A percentile compares a stretch with the other conserved stretches of the same genome.
These are phyloP conservation scores for Rhynchomys soricoides DNA, from an alignment of 2,113 vertebrate genomes.

Conservation along the genomic window DNA sequence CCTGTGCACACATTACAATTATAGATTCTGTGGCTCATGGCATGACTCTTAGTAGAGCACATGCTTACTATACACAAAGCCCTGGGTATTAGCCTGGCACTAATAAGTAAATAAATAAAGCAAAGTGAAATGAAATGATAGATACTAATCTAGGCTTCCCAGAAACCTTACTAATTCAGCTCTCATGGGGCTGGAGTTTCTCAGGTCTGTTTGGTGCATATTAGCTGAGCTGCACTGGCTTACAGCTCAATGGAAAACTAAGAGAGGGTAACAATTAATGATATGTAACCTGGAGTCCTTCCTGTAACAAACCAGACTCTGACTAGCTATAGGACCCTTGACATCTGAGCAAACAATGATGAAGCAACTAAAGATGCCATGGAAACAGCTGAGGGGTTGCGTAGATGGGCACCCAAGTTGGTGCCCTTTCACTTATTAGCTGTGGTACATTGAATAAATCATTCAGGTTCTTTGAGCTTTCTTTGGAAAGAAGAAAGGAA, in stretches of 20 bases:
- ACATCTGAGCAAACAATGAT: not conserved
- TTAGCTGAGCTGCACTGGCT: not conserved
- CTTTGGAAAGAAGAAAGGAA: constrained; percentile 7
- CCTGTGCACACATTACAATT: not conserved
- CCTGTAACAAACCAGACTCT: not conserved
- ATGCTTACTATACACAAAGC: not conserved
- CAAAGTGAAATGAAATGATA: not conserved
- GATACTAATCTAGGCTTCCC: not conserved
- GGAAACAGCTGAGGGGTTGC: not conserved
- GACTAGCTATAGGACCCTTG: not conserved
- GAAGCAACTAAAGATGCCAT: not conserved
- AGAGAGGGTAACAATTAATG: not conserved
- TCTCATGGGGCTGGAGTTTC: not conserved
- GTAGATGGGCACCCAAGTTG: not conserved
- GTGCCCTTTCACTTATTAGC: not conserved
- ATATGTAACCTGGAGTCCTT: not conserved
- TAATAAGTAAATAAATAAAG: not conserved
- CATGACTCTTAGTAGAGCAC: not conserved
- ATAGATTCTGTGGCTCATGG: not conserved
- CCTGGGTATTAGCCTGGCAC: not conserved
- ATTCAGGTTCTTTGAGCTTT: not conserved
- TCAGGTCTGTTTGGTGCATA: not conserved
- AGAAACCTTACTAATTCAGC: not conserved
- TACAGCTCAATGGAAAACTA: not conserved
- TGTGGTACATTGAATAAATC: not conserved